Evolutionary conservation across 2,888 invertebrate species (phyloP).

Genomic region (Heteropelma amictum): DNA sequence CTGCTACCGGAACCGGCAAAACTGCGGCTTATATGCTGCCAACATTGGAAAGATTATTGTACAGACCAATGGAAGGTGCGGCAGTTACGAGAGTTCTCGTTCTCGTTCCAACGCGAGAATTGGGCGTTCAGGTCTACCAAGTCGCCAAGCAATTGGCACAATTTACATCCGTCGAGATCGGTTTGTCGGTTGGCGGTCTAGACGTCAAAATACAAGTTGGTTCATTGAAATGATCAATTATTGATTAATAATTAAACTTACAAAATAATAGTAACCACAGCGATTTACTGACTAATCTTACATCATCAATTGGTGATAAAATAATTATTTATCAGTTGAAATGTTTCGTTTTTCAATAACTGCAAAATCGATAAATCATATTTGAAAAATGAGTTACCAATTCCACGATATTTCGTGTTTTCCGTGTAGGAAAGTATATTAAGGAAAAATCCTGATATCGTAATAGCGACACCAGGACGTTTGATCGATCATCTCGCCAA

Average conservation of each 20-base stretch:
- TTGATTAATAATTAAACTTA: too few species aligned
- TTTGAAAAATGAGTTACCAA: not conserved
- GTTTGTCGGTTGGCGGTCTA: conserved; percentile 91
- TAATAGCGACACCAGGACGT: conserved; percentile 98
- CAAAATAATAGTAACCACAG: too few species aligned
- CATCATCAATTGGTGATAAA: too few species aligned
- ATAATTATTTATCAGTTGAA: too few species aligned
- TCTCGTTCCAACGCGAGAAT: conserved; percentile 96
- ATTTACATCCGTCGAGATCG: conserved; percentile 89
- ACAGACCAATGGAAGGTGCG: conserved; percentile 86
- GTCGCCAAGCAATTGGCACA: conserved; percentile 95
- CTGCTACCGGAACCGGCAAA: conserved; percentile 98
- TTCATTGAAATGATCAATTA: conserved; percentile 35
- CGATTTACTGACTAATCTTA: too few species aligned
- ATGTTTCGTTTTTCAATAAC: too few species aligned
- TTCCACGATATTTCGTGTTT: not conserved
- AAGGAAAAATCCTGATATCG: conserved; percentile 95
- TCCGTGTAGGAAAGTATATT: conserved; percentile 84
- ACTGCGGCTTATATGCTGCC: conserved; percentile 99
- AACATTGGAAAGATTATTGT: conserved; percentile 93
- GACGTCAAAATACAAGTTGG: conserved; percentile 86
- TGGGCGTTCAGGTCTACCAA: conserved; percentile 98
- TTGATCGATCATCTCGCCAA: conserved; percentile 98
- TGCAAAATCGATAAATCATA: too few species aligned
- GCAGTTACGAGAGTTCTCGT: conserved; percentile 91